Conservation (phyloP, 2,888 invertebrate species). For the Drosophila acutilabella region DNA sequence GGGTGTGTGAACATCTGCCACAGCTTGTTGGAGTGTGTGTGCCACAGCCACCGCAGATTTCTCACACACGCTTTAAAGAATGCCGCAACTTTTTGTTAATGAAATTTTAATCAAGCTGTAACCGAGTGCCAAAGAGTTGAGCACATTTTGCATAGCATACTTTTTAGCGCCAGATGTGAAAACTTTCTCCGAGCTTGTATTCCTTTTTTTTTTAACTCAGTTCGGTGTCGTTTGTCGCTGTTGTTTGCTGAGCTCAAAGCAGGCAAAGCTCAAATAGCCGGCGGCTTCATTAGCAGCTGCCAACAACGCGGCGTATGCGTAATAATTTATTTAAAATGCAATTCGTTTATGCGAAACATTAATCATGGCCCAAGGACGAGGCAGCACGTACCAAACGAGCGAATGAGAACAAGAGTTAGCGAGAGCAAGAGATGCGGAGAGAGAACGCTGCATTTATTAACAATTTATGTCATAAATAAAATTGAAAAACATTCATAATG, state of each 20-base stretch:
- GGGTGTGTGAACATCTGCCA: conserved; percentile 20
- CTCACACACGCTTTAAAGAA: conserved; percentile 71
- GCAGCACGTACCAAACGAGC: conserved; percentile 41
- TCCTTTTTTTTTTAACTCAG: conserved; percentile 1
- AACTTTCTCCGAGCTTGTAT: conserved; percentile 1
- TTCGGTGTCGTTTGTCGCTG: conserved; percentile 23
- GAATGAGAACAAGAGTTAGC: not conserved
- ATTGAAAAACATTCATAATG: conserved; percentile 76
- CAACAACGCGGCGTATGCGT: conserved; percentile 62
- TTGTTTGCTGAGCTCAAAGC: conserved; percentile 23
- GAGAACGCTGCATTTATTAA: conserved; percentile 70
- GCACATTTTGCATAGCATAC: conserved; percentile 39
- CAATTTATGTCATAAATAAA: conserved; percentile 76
- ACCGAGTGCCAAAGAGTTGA: conserved; percentile 30
- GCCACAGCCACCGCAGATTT: conserved; percentile 66
- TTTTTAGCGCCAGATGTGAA: conserved; percentile 38
- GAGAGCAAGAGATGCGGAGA: not conserved
- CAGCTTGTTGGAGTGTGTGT: conserved; percentile 16
- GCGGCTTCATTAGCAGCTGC: conserved; percentile 71
- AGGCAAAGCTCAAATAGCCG: conserved; percentile 59
- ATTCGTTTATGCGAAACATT: conserved; percentile 74
- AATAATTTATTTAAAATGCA: conserved; percentile 77
- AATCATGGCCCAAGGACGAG: conserved; percentile 58
- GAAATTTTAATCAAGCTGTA: conserved; percentile 78
- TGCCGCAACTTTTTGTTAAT: conserved; percentile 77